A percentile compares a stretch with the other conserved stretches of the same genome.
phyloP scores from a whole-genome alignment of 2,888 invertebrate genomes.

The Aporophyla nigra region DNA sequence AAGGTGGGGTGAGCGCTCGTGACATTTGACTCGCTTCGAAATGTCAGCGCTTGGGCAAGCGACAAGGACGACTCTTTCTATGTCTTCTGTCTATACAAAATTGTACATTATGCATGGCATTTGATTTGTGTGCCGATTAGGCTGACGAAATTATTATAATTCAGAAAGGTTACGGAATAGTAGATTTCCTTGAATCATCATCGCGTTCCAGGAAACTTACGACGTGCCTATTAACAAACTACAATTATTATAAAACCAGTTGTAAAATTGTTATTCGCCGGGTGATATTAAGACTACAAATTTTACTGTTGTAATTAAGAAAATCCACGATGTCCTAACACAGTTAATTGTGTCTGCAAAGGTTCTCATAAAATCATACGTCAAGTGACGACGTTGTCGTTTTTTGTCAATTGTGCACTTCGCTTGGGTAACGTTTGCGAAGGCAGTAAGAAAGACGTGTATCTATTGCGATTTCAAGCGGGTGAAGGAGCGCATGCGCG shows the following conservation, averaged over 20 bases:
- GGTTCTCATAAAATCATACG: slow-evolving; percentile 43
- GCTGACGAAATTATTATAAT: slow-evolving; percentile 87
- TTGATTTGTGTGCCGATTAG: slow-evolving; percentile 84
- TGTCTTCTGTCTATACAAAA: slow-evolving; percentile 84
- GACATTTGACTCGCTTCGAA: slow-evolving; percentile 89
- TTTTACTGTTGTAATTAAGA: slow-evolving; percentile 3
- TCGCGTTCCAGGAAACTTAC: slow-evolving; percentile 80
- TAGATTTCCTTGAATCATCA: slow-evolving; percentile 86
- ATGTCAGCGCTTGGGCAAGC: slow-evolving; percentile 90
- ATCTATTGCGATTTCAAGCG: slow-evolving; percentile 61
- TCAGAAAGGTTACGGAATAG: slow-evolving; percentile 86
- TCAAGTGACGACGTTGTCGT: slow-evolving; percentile 13
- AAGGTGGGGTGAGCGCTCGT: slow-evolving; percentile 87
- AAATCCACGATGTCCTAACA: slow-evolving; percentile 4
- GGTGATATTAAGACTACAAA: not conserved
- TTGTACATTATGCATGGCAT: slow-evolving; percentile 88
- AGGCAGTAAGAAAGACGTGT: slow-evolving; percentile 70
- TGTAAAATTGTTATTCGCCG: slow-evolving; percentile 26
- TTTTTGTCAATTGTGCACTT: slow-evolving; percentile 66
- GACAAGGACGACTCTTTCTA: slow-evolving; percentile 90
- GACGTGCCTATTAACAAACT: slow-evolving; percentile 69
- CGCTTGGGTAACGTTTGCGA: slow-evolving; percentile 74
- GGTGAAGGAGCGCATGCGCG: slow-evolving; percentile 68
- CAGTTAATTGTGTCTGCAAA: slow-evolving; percentile 9
- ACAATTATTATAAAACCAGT: slow-evolving; percentile 61